phyloP scores from a whole-genome alignment of 2,113 vertebrate genomes.

The Macaca nemestrina region DNA sequence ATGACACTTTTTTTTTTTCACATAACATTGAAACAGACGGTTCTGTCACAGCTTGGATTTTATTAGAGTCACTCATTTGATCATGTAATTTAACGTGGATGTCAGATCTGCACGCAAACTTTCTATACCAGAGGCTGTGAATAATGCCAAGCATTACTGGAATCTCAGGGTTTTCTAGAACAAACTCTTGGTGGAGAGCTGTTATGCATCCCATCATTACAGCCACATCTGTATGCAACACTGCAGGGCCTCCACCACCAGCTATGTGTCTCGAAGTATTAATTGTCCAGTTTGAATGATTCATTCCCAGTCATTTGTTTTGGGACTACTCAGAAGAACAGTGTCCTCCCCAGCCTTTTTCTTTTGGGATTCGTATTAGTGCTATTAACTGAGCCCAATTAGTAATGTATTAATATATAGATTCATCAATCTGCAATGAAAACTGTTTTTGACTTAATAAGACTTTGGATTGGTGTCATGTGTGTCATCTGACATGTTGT shows the following conservation, averaged over 20 bases:
- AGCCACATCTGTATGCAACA: fast-evolving
- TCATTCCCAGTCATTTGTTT: not conserved
- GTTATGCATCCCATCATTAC: fast-evolving
- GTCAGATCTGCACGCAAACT: not conserved
- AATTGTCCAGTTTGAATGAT: not conserved
- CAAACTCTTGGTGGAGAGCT: not conserved
- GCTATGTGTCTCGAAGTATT: not conserved
- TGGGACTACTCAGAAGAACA: not conserved
- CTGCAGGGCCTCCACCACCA: not conserved
- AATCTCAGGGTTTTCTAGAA: not conserved
- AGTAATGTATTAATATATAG: not conserved
- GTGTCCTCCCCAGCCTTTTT: not conserved
- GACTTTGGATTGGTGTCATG: not conserved
- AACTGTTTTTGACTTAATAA: conserved; percentile 40
- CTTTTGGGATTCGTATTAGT: conserved; percentile 31
- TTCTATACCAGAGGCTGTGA: not conserved
- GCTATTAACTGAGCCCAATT: conserved; percentile 46
- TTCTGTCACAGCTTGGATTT: not conserved
- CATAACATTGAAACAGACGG: not conserved
- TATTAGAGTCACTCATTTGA: not conserved
- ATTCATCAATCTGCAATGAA: not conserved
- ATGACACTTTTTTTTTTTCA: not conserved
- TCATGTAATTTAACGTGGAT: not conserved
- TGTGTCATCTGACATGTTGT: conserved; percentile 11
- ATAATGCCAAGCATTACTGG: fast-evolving